Evolutionary conservation across 1,140 invertebrate species (phyloP).

Genomic region (Trichonephila clavipes): DNA sequence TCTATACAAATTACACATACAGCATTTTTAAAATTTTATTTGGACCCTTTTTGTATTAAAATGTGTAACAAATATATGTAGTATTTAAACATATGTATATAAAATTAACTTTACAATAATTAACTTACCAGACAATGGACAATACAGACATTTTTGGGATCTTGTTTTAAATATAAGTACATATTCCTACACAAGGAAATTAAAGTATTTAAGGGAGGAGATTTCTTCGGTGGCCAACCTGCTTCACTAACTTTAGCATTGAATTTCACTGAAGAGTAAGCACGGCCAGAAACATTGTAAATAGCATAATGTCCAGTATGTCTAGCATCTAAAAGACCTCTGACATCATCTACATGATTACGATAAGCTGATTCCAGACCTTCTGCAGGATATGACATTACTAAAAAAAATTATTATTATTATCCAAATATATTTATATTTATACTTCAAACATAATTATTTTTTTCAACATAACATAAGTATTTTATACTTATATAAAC

Average conservation of each 20-base stretch:
- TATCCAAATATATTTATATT: too few relatives aligned
- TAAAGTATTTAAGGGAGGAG: constrained; percentile 89
- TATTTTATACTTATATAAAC: too few relatives aligned
- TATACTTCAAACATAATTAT: too few relatives aligned
- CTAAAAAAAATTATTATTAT: constrained; percentile 81
- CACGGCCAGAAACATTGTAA: constrained; percentile 89
- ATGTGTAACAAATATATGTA: too few relatives aligned
- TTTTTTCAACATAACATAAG: too few relatives aligned
- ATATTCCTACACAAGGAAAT: constrained; percentile 93
- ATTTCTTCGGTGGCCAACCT: constrained; percentile 85
- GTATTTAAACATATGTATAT: too few relatives aligned
- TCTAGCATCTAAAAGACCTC: constrained; percentile 83
- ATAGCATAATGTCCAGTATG: constrained; percentile 89
- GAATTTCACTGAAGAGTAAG: constrained; percentile 84
- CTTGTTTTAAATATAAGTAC: constrained; percentile 90
- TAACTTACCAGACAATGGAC: constrained; percentile 91
- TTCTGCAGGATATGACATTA: constrained; percentile 97
- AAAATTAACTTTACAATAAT: not conserved
- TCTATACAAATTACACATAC: too few relatives aligned
- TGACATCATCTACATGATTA: constrained; percentile 96
- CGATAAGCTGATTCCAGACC: constrained; percentile 95
- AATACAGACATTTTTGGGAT: constrained; percentile 90
- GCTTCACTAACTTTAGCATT: constrained; percentile 83
- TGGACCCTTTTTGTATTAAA: too few relatives aligned
- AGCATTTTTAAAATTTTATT: too few relatives aligned